Evolutionary conservation across 92 coral and sea anemone genomes (phyloP), one percentile per base, ranked within the genome.

Genomic region (Ricordea florida): DNA sequence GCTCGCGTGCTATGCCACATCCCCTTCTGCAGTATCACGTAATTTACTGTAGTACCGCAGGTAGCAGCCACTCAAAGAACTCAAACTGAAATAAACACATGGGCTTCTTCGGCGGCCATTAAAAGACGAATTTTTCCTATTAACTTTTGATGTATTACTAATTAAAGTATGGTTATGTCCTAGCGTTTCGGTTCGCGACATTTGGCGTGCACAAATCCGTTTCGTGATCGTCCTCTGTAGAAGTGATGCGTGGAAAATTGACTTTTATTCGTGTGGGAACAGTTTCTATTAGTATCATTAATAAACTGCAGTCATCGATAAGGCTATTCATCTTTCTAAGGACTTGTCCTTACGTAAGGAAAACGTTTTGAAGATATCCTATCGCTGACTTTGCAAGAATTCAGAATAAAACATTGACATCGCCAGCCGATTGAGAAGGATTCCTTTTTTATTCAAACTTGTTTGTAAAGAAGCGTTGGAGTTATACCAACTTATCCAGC

Each of bases 291-390:
- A 70, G 55, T 17, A 24, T 69, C 63, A 25, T 57, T 72, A 58
- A 57, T 58, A 50, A 57, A 58, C 48, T 44, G 1, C 57, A 72
- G 83, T 81, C 73, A 86, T 86, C 82, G 91, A 86, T 86, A 72
- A 81, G 86, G 87, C 88, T 66, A 86, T 86, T 86, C 81, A 86
- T 86, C 87, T 86, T 86, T 46, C 50, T 66, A 38, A 80, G 82
- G 62, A 69, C 81, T n/a, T 72, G 68, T 57, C 51, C 73, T 84
- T 61, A 35, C 82, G 73, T 66, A 63, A 66, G 72, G 68, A 46
- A 65, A 49, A 62, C 87, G 75, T 85, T 75, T 42, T 68, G 74
- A 62, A 73, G 68, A 76, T 73, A 64, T 72, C 27, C 69, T 40
- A 29, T 41, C 53, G 18, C 79, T 72, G 55, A 44, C 69, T 25